Base-by-base conservation (phyloP, 2,888 invertebrate species). In the Pristionchus exspectatus region DNA sequence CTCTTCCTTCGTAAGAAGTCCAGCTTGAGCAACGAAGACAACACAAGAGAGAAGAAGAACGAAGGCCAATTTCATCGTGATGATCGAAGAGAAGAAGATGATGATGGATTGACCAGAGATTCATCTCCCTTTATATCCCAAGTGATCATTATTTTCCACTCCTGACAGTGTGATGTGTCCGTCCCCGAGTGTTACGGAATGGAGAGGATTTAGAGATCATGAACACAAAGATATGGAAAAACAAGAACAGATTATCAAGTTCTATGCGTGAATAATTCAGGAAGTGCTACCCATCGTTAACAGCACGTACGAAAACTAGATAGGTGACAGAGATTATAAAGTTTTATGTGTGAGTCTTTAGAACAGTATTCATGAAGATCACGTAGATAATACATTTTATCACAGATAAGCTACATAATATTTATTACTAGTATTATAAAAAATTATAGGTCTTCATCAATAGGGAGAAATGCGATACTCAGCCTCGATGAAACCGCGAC, bases 401-500 rank as follows among this genome's bases (percentile, higher is more conserved):
- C 63, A 24, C 63, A 63, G 63, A 63, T 63, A 63, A 21, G 18
- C 38, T 74, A 38, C 74, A 38, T 10, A 16, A 2, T 38, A 44
- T 44, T 21, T 38, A 74, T n/a, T 63, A 24, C 24, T 4, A 50
- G 44, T 9, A 50, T 63, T 63, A n/a, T 63, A n/a, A 50, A 24
- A 44, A 21, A 2, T 5, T 9, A 27, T 27, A 27, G 2, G 38
- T 27, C 44, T 10, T 90, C n/a, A 14, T 90, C 83, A 94, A 90
- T 94, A 94, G 0, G 94, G 94, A 14, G 90, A 38, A 85, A 94
- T 94, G 30, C 95, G 92, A 93, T 97, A 97, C 88, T 96, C 96
- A 96, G 97, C 97, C 94, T 97, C 97, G 0, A 96, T 96, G 90
- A 96, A 96, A 0, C 97, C 97, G 95, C 96, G 96, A 0, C 97